Evolutionary conservation across 2,888 invertebrate genomes (phyloP), one percentile per base, ranked within the genome.

Genomic region (Leptinotarsa peninsularis): DNA sequence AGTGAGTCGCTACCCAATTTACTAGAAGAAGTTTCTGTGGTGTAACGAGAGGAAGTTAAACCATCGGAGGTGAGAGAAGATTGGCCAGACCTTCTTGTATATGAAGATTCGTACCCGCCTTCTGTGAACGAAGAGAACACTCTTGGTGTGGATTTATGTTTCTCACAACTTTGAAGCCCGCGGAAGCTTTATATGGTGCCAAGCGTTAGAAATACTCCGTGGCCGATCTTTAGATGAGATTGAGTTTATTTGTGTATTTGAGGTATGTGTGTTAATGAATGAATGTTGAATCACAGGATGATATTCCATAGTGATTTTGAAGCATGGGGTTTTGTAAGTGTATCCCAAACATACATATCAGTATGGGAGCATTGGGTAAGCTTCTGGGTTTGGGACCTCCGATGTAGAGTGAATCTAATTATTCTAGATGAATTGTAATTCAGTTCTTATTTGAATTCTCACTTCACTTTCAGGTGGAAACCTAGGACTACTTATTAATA

Each of bases 61-160:
- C 83, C 84, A 49, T 85, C 86, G 3, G 82, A 80, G 17, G 84
- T 82, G 70, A 84, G 84, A 13, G 85, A 83, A 10, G 86, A 85
- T 71, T 82, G 82, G 50, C 81, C 81, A 14, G 86, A 78, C 67
- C 83, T 82, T 81, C 87, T 81, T 74, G 83, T 84, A 79, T 85
- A 86, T 4, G 86, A 86, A 14, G 87, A 85, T 75, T 87, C 87
- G 74, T 83, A 83, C 56, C 86, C 84, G 49, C 85, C 86, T 81
- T 87, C 87, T 87, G 86, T 81, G 84, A 80, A 85, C 56, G 67
- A 76, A 76, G 71, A 73, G 27, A 76, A 60, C 21, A 58, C 23
- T 21, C 14, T 67, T 52, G 43, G 14, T 66, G 66, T 54, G 56
- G 17, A 21, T 66, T 49, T 21, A 17, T 10, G 43, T 14, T 14